Conservation (phyloP, 2,888 invertebrate genomes). For the Dryocosmus kuriphilus region DNA sequence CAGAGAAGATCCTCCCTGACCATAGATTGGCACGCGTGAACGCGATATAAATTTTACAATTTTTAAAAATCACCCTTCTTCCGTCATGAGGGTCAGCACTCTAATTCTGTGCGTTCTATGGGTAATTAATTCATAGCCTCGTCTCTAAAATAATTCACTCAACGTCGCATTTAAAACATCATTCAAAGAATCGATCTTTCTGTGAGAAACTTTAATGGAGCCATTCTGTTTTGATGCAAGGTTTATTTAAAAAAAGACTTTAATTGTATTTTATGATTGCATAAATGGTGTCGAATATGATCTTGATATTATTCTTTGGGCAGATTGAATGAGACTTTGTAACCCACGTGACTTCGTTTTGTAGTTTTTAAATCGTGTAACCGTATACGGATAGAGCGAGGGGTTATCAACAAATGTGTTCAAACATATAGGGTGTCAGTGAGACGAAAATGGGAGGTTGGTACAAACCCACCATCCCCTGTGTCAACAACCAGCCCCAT, state of each 20-base stretch:
- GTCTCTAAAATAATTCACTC: constrained; percentile 14
- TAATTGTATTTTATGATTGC: not conserved
- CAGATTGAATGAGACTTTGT: constrained; percentile 45
- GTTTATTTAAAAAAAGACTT: not conserved
- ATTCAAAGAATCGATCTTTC: not conserved
- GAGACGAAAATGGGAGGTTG: constrained; percentile 56
- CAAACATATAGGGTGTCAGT: constrained; percentile 76
- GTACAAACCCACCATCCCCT: constrained; percentile 58
- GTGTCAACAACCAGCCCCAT: constrained; percentile 69
- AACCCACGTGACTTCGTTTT: constrained; percentile 57
- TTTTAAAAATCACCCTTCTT: constrained; percentile 66
- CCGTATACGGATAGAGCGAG: constrained; percentile 59
- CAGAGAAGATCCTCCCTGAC: constrained; percentile 67
- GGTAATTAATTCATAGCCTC: constrained; percentile 36
- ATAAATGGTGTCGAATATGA: not conserved
- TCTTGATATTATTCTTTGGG: constrained; percentile 23
- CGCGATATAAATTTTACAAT: constrained; percentile 67
- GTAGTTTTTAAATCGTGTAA: constrained; percentile 65
- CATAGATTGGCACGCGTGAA: constrained; percentile 66
- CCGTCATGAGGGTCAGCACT: constrained; percentile 28
- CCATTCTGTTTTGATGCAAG: not conserved
- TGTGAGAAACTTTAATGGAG: constrained; percentile 2
- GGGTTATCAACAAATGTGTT: constrained; percentile 76
- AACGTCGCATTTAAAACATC: not conserved
- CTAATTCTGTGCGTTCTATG: not conserved